Percentiles rank a stretch among this genome's conserved stretches.
Evolutionary conservation across 2,113 vertebrate species (phyloP).

Genomic region (Chinchilla lanigera): DNA sequence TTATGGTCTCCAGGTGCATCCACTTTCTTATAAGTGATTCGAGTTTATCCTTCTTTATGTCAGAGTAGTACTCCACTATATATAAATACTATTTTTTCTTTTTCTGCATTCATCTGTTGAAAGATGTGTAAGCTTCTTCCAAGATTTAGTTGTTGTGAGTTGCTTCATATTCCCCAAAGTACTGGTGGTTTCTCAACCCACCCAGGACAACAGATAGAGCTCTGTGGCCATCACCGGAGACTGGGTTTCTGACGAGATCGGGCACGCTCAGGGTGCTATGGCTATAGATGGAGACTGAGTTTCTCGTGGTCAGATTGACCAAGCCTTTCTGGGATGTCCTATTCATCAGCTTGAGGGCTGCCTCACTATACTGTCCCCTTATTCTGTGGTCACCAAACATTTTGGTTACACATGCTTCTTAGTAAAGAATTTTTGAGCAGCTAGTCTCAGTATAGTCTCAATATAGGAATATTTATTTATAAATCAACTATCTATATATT

Average conservation of each 20-base stretch:
- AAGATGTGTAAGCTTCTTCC: not conserved
- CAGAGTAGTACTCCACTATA: not conserved
- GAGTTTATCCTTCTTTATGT: not conserved
- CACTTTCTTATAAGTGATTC: not conserved
- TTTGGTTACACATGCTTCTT: not conserved
- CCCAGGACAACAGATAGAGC: not conserved
- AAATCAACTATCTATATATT: not conserved
- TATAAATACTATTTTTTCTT: not conserved
- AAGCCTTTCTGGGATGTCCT: not conserved
- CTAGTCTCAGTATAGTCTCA: too few relatives aligned
- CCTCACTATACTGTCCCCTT: not conserved
- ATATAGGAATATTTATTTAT: not conserved
- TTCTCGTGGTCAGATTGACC: not conserved
- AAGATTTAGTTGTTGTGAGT: not conserved
- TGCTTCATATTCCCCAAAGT: not conserved
- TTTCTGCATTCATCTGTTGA: not conserved
- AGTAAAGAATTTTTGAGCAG: not conserved
- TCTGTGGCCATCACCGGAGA: too few relatives aligned
- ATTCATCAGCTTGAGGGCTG: not conserved
- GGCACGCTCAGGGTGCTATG: too few relatives aligned
- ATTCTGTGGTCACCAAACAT: not conserved
- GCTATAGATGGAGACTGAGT: too few relatives aligned
- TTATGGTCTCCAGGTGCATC: not conserved
- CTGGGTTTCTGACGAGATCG: too few relatives aligned
- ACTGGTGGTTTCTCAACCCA: not conserved